Percentiles rank a stretch among this genome's conserved stretches.
phyloP scores from a whole-genome alignment of 92 coral and sea anemone species.

The Zoanthus sociatus region DNA sequence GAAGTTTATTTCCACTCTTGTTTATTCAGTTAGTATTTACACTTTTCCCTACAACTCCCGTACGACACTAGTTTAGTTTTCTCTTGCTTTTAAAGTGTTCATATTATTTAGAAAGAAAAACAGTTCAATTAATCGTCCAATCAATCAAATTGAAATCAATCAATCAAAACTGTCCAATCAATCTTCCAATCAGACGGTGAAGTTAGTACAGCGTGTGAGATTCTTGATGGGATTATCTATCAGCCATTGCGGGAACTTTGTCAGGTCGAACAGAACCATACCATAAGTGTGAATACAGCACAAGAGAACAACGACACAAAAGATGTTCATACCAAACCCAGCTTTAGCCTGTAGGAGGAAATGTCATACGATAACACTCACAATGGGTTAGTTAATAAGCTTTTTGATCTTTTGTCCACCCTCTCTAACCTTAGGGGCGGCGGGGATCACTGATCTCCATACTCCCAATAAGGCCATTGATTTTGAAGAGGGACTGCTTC shows the following conservation, averaged over 20 bases:
- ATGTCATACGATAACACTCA: too few relatives aligned
- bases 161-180: not conserved
- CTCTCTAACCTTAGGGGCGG: too few relatives aligned
- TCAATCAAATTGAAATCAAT: not conserved
- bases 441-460: too few relatives aligned
- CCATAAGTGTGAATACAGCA: conserved; percentile 85
- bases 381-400: too few relatives aligned
- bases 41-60: too few relatives aligned
- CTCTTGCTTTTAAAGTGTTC: not conserved
- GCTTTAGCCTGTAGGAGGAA: conserved; percentile 73
- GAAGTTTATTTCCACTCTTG: too few relatives aligned
- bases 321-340: conserved; percentile 88
- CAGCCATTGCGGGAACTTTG: conserved; percentile 84
- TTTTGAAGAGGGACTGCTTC: too few relatives aligned
- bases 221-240: conserved; percentile 44
- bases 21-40: too few relatives aligned
- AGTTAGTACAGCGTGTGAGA: conserved; percentile 37
- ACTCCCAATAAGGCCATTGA: too few relatives aligned
- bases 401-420: too few relatives aligned
- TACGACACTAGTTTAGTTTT: not conserved
- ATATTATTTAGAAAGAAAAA: not conserved
- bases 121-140: not conserved
- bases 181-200: not conserved
- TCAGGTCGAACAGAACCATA: conserved; percentile 68
- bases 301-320: conserved; percentile 71